Conservation (phyloP, 2,888 invertebrate genomes). For the Troides oblongomaculatus region DNA sequence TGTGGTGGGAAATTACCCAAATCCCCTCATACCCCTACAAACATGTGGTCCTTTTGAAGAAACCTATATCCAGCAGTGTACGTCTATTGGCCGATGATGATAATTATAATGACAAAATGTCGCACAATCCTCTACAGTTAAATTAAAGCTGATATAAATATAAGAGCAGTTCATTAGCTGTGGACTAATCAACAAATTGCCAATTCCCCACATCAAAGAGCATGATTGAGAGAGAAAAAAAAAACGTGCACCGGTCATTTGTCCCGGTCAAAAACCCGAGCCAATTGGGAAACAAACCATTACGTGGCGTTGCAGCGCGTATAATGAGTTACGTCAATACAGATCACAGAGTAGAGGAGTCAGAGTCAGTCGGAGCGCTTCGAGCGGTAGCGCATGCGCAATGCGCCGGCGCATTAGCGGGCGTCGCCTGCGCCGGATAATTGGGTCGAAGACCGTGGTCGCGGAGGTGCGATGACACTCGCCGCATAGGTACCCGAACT, state of each 20-base stretch:
- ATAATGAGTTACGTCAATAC: slow-evolving; percentile 20
- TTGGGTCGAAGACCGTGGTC: slow-evolving; percentile 21
- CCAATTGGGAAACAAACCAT: slow-evolving; percentile 40
- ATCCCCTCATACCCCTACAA: too few species aligned
- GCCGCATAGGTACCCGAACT: slow-evolving; percentile 39
- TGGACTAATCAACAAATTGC: slow-evolving; percentile 12
- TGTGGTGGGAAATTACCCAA: too few species aligned
- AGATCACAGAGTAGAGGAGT: slow-evolving; percentile 3
- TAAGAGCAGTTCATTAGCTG: too few species aligned
- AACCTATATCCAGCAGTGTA: too few species aligned
- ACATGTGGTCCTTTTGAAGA: too few species aligned
- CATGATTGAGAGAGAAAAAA: slow-evolving; percentile 21
- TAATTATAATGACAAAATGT: too few species aligned
- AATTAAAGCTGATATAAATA: too few species aligned
- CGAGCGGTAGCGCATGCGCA: too few species aligned
- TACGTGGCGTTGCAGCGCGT: slow-evolving; percentile 34
- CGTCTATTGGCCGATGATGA: too few species aligned
- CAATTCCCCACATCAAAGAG: slow-evolving; percentile 21
- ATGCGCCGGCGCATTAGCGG: slow-evolving; percentile 14
- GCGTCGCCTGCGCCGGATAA: slow-evolving; percentile 23
- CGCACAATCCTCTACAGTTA: too few species aligned
- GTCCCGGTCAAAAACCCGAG: slow-evolving; percentile 38
- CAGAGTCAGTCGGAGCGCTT: too few species aligned
- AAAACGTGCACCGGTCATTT: slow-evolving; percentile 35
- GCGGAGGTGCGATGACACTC: slow-evolving; percentile 28